These are phyloP conservation scores for Thelaira solivaga DNA, from an alignment of 2,888 invertebrate species.

Conservation along the genomic window DNA sequence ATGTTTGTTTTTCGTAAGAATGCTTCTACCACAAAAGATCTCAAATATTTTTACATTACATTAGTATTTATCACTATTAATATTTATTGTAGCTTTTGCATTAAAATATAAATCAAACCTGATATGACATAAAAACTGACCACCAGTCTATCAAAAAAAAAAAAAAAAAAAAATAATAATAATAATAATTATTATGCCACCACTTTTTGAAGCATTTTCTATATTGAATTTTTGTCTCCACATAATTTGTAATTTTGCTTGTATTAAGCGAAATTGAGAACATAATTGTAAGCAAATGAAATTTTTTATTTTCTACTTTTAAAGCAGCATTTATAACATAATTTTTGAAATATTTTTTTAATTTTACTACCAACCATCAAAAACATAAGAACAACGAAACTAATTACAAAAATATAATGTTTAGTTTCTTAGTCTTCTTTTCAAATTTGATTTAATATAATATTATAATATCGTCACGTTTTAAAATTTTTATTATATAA, in stretches of 20 bases:
- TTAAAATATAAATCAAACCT: constrained; percentile 31
- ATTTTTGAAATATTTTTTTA: no score
- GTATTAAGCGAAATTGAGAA: neutral
- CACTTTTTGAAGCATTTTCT: constrained; percentile 38
- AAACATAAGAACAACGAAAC: constrained; percentile 52
- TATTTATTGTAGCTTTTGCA: constrained; percentile 61
- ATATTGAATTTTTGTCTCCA: neutral
- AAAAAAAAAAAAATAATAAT: neutral
- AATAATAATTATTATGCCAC: constrained; percentile 33
- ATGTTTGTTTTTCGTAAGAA: constrained; percentile 33
- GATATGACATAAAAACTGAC: constrained; percentile 13
- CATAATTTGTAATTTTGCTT: neutral
- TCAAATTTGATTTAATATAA: no score
- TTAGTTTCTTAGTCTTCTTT: neutral
- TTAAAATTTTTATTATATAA: no score
- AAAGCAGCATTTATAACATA: no score
- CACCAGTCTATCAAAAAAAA: constrained; percentile 15
- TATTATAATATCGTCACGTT: no score
- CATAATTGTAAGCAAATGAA: no score
- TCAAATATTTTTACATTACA: constrained; percentile 57
- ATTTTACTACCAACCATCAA: constrained; percentile 10
- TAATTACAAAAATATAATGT: no score
- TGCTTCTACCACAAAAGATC: constrained; percentile 51
- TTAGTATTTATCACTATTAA: constrained; percentile 43
- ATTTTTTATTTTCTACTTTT: no score